A percentile compares a stretch with the other conserved stretches of the same genome.
Conservation (phyloP, 2,888 invertebrate genomes). For the Morpho helenor region DNA sequence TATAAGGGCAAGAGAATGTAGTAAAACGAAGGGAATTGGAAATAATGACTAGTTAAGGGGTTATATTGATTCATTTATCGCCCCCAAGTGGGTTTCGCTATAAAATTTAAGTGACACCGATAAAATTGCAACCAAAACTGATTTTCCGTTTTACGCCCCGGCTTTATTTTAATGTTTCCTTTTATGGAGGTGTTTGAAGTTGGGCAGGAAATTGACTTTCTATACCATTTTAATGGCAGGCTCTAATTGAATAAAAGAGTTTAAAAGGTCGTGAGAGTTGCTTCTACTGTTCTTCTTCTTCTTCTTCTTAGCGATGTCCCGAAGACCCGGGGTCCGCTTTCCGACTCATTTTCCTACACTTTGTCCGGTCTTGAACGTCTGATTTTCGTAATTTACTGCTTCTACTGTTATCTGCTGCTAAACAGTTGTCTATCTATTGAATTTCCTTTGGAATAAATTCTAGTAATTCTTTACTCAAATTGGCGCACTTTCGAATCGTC, state of each 20-base stretch:
- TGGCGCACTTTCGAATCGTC: too few relatives aligned
- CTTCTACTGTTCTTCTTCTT: not conserved
- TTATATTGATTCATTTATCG: slow-evolving; percentile 2
- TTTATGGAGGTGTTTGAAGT: slow-evolving; percentile 1
- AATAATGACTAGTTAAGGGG: not conserved
- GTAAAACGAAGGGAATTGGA: not conserved
- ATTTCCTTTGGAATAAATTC: too few relatives aligned
- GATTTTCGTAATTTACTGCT: too few relatives aligned
- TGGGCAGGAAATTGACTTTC: not conserved
- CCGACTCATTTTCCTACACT: too few relatives aligned
- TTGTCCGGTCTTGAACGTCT: too few relatives aligned
- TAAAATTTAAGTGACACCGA: slow-evolving; percentile 3
- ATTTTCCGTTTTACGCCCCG: slow-evolving; percentile 4
- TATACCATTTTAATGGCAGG: too few relatives aligned
- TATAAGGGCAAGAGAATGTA: too few relatives aligned
- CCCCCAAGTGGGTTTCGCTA: slow-evolving; percentile 2
- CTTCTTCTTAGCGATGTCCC: too few relatives aligned
- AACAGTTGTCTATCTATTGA: too few relatives aligned
- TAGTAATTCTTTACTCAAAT: too few relatives aligned
- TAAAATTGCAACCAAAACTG: slow-evolving; percentile 9
- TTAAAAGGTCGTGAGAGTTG: not conserved
- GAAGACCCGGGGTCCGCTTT: too few relatives aligned
- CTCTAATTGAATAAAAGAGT: not conserved
- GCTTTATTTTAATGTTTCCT: slow-evolving; percentile 1
- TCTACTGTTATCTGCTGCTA: not conserved